Conservation (phyloP, 2,113 vertebrate genomes). For the Bolborhynchus lineola region DNA sequence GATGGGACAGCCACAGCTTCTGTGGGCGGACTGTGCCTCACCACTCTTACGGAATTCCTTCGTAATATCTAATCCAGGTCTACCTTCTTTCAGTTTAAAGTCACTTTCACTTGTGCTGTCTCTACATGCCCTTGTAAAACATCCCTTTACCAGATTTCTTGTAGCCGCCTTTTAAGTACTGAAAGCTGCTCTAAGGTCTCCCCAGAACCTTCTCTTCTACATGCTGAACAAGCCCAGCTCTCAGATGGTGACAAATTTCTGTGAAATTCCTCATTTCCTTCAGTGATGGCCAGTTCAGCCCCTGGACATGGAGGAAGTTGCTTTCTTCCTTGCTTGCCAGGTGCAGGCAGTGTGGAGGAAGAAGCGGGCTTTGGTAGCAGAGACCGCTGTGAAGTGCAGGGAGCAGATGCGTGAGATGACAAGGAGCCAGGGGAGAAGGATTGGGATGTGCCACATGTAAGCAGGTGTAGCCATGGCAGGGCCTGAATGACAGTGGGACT, state of each 20-base stretch:
- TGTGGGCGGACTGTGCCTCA: not conserved
- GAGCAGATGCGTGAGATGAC: not conserved
- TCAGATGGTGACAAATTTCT: not conserved
- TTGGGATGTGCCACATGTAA: not conserved
- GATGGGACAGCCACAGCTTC: not conserved
- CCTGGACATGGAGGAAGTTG: not conserved
- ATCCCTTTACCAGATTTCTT: not conserved
- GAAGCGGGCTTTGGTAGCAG: not conserved
- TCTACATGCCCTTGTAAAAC: not conserved
- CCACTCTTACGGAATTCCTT: not conserved
- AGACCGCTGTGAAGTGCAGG: rapidly evolving
- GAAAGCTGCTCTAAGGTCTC: not conserved
- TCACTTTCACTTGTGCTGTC: not conserved
- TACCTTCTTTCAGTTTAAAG: not conserved
- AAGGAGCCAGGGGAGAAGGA: not conserved
- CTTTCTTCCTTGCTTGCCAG: not conserved
- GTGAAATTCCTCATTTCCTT: not conserved
- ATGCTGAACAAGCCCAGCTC: not conserved
- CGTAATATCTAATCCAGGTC: not conserved
- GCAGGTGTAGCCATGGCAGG: not conserved
- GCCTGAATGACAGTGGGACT: not conserved
- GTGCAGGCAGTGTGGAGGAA: not conserved
- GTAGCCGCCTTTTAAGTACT: not conserved
- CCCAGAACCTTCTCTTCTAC: not conserved
- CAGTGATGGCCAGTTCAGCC: not conserved